Conservation (phyloP, 2,797 vertebrate genomes). For the Danio albolineatus region DNA sequence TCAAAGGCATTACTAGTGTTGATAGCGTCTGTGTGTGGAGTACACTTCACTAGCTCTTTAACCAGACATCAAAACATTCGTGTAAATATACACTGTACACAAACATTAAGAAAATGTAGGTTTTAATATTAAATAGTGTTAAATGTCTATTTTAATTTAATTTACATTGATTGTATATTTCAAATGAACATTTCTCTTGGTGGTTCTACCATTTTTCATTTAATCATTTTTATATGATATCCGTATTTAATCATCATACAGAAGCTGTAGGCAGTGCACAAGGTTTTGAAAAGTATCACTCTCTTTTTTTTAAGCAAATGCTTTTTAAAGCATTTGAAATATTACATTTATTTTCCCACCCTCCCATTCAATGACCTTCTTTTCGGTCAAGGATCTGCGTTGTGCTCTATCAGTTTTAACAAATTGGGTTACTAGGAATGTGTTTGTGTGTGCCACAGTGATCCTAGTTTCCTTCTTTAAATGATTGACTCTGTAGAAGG, state of each 20-base stretch:
- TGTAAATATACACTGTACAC: background rate
- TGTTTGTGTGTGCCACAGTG: constrained; percentile 51
- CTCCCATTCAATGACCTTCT: constrained; percentile 61
- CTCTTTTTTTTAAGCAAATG: constrained; percentile 61
- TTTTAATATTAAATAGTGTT: background rate
- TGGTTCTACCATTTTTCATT: background rate
- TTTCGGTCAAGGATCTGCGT: constrained; percentile 68
- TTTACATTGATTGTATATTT: too few species aligned
- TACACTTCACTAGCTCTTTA: too few species aligned
- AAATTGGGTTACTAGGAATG: constrained; percentile 61
- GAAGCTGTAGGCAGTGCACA: background rate
- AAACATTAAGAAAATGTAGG: background rate
- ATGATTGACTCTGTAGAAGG: constrained; percentile 67
- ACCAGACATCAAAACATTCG: background rate
- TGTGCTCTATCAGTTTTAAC: constrained; percentile 68
- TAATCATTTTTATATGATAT: background rate
- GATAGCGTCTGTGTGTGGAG: too few species aligned
- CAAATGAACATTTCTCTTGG: background rate
- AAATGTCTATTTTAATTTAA: too few species aligned
- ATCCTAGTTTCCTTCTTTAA: constrained; percentile 69
- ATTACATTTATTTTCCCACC: constrained; percentile 63
- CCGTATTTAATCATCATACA: background rate
- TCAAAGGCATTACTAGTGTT: too few species aligned
- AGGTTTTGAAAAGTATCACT: constrained; percentile 32
- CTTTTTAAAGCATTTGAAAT: constrained; percentile 56